Evolutionary conservation across 2,888 invertebrate genomes (phyloP).

Genomic region (Ophion obscuratus): DNA sequence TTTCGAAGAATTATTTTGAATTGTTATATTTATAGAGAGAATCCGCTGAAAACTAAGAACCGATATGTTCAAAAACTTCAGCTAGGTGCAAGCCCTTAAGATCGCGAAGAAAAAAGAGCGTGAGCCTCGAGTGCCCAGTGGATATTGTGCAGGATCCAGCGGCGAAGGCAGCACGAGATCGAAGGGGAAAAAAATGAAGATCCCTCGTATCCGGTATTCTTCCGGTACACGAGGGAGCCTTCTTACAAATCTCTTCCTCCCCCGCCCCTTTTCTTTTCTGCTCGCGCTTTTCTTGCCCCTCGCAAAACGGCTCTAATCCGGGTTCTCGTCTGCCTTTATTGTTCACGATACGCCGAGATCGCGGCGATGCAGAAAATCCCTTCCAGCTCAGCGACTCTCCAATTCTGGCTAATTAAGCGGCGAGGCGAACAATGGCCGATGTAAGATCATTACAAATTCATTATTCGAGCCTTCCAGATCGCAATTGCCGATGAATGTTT

Average conservation of each 20-base stretch:
- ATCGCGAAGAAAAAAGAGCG: slow-evolving; percentile 39
- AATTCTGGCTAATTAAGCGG: not conserved
- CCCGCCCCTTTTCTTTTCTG: not conserved
- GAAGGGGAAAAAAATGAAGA: not conserved
- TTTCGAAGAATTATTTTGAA: too few species aligned
- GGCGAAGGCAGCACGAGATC: not conserved
- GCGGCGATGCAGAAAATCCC: slow-evolving; percentile 50
- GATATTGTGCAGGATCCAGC: slow-evolving; percentile 3
- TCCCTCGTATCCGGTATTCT: slow-evolving; percentile 35
- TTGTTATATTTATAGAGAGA: too few species aligned
- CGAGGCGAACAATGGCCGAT: slow-evolving; percentile 47
- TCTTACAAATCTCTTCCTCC: slow-evolving; percentile 43
- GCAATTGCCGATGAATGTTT: slow-evolving; percentile 48
- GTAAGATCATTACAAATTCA: slow-evolving; percentile 51
- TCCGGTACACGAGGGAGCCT: slow-evolving; percentile 33
- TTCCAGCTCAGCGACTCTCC: slow-evolving; percentile 28
- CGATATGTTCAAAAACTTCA: too few species aligned
- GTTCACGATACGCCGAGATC: slow-evolving; percentile 36
- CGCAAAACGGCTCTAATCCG: slow-evolving; percentile 50
- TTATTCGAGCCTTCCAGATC: slow-evolving; percentile 24
- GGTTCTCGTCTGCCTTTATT: slow-evolving; percentile 5
- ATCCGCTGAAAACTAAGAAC: too few species aligned
- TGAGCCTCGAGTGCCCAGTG: slow-evolving; percentile 43
- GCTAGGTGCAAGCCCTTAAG: too few species aligned
- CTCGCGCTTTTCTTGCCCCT: not conserved